phyloP scores from a whole-genome alignment of 1,140 invertebrate species.

The Drosophila bocqueti region DNA sequence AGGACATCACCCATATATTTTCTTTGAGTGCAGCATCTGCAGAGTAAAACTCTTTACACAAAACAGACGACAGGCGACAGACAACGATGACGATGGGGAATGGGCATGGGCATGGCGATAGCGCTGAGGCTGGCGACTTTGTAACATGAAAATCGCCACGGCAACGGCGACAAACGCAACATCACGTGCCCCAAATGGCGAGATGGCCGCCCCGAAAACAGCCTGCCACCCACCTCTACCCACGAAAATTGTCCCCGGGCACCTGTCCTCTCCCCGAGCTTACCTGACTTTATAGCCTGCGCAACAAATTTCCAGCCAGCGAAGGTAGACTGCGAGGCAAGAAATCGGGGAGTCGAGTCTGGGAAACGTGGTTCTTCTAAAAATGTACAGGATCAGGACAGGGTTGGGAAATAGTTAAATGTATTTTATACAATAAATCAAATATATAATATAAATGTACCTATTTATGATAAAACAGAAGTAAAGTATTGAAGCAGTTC shows the following conservation, averaged over 20 bases:
- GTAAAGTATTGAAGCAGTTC: no score
- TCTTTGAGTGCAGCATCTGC: neutral
- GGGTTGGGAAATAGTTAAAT: neutral
- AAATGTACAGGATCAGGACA: neutral
- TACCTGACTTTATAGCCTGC: conserved; percentile 75
- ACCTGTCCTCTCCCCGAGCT: conserved; percentile 17
- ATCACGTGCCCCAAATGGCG: conserved; percentile 67
- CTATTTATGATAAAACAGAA: neutral
- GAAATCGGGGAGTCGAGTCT: neutral
- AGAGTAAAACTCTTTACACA: conserved; percentile 56
- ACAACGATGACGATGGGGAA: conserved; percentile 41
- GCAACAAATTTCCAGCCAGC: conserved; percentile 65
- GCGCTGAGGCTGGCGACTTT: conserved; percentile 62
- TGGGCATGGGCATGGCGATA: conserved; percentile 21
- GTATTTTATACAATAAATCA: neutral
- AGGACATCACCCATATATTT: neutral
- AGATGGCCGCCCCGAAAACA: conserved; percentile 19
- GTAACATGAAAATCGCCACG: conserved; percentile 80
- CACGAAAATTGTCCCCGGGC: conserved; percentile 1
- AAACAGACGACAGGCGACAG: conserved; percentile 59
- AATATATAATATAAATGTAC: no score
- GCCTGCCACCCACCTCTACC: neutral
- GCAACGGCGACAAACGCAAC: conserved; percentile 70
- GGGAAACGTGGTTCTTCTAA: conserved; percentile 5
- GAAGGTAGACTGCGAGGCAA: conserved; percentile 35